Conservation (phyloP, 2,113 vertebrate species). For the Chunga burmeisteri region DNA sequence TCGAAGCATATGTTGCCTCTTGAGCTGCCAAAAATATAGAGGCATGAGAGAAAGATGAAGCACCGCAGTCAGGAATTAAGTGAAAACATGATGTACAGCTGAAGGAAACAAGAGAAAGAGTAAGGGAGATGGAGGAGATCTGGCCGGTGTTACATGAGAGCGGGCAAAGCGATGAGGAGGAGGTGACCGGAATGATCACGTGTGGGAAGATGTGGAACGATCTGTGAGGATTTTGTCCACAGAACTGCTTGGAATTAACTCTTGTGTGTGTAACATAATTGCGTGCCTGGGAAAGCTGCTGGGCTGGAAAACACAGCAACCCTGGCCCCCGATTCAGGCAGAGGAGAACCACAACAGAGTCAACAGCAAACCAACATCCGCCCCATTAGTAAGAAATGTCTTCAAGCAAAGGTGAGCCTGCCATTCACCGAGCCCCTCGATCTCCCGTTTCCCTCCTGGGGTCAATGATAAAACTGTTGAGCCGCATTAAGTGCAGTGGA, state of each 20-base stretch:
- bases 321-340: not conserved
- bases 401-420: not conserved
- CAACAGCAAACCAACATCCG: not conserved
- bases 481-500: not conserved
- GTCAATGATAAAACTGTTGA: not conserved
- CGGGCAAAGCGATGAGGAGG: rapidly evolving
- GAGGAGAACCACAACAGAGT: not conserved
- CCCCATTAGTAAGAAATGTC: not conserved
- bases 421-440: not conserved
- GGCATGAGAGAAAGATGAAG: not conserved
- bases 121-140: not conserved
- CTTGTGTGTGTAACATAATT: rapidly evolving
- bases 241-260: not conserved
- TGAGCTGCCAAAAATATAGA: slow-evolving; percentile 2
- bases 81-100: not conserved
- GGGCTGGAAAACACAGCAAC: not conserved
- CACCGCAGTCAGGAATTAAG: not conserved
- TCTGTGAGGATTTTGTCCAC: not conserved
- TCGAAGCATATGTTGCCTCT: not conserved
- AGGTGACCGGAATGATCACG: rapidly evolving
- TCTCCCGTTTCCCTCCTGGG: not conserved
- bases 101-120: not conserved
- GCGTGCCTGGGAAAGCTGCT: rapidly evolving
- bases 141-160: not conserved
- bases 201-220: not conserved